Evolutionary conservation across 2,888 invertebrate genomes (phyloP).

Genomic region (Perizoma flavofasciatum): DNA sequence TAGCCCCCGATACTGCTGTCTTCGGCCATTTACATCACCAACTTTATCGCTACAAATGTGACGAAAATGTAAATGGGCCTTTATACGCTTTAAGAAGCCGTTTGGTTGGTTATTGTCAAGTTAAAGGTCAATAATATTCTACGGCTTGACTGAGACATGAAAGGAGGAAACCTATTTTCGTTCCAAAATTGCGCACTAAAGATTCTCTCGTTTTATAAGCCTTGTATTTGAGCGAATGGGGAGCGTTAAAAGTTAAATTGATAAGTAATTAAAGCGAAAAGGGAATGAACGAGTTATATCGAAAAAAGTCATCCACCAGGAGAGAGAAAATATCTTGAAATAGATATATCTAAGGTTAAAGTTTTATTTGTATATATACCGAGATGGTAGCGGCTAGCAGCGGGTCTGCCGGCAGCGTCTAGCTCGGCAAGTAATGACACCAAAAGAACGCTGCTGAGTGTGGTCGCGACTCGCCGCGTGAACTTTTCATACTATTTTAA

Average conservation of each 20-base stretch:
- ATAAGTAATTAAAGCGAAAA: slow-evolving; percentile 19
- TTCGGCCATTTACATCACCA: slow-evolving; percentile 63
- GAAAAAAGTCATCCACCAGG: slow-evolving; percentile 4
- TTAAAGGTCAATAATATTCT: slow-evolving; percentile 51
- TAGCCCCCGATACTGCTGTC: slow-evolving; percentile 62
- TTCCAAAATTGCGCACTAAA: slow-evolving; percentile 31
- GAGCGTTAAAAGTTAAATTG: slow-evolving; percentile 21
- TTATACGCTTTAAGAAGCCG: slow-evolving; percentile 52
- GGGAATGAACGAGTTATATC: slow-evolving; percentile 5
- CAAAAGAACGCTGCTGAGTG: too few relatives aligned
- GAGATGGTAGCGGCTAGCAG: too few relatives aligned
- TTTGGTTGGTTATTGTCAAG: slow-evolving; percentile 51
- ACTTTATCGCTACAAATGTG: slow-evolving; percentile 71
- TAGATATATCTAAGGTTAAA: background rate
- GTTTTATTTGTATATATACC: too few relatives aligned
- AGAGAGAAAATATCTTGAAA: background rate
- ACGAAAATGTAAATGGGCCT: slow-evolving; percentile 66
- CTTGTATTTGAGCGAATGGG: slow-evolving; percentile 28
- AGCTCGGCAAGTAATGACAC: too few relatives aligned
- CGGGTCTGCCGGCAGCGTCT: too few relatives aligned
- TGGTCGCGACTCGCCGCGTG: too few relatives aligned
- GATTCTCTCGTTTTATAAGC: slow-evolving; percentile 30
- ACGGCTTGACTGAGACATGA: slow-evolving; percentile 24
- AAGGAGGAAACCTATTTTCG: slow-evolving; percentile 22
- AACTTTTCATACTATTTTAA: too few relatives aligned